Evolutionary conservation across 2,113 vertebrate species (phyloP).

Genomic region (Grallaria varia): DNA sequence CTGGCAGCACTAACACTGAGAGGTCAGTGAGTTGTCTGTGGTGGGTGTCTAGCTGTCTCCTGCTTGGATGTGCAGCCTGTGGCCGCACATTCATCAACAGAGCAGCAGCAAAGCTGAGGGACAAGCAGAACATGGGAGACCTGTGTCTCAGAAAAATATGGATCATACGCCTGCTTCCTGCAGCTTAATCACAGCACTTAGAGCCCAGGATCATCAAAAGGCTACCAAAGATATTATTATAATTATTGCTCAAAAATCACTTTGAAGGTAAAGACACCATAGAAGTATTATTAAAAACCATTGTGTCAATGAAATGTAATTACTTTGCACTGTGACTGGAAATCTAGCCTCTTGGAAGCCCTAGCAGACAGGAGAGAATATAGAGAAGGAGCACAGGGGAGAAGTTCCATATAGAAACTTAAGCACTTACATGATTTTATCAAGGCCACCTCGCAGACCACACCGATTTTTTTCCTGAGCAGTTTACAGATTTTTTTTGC

Average conservation of each 20-base stretch:
- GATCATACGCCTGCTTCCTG: background rate
- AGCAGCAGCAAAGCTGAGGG: background rate
- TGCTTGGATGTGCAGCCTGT: fast-evolving
- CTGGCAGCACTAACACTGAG: background rate
- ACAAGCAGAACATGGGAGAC: background rate
- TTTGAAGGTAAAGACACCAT: background rate
- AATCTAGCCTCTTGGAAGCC: background rate
- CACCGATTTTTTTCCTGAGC: background rate
- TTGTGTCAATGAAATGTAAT: background rate
- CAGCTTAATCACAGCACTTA: background rate
- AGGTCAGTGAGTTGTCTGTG: background rate
- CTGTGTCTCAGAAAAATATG: background rate
- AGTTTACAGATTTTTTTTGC: background rate
- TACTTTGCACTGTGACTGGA: background rate
- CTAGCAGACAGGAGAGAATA: background rate
- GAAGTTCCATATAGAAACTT: background rate
- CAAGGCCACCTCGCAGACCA: background rate
- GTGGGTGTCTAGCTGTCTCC: background rate
- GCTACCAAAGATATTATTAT: background rate
- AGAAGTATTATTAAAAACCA: background rate
- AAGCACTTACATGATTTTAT: background rate
- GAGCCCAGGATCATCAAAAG: background rate
- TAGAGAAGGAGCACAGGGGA: no score
- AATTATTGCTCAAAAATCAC: background rate
- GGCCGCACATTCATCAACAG: fast-evolving